These are phyloP conservation scores for Cavia porcellus DNA, from an alignment of 2,113 vertebrate species.

Conservation along the genomic window DNA sequence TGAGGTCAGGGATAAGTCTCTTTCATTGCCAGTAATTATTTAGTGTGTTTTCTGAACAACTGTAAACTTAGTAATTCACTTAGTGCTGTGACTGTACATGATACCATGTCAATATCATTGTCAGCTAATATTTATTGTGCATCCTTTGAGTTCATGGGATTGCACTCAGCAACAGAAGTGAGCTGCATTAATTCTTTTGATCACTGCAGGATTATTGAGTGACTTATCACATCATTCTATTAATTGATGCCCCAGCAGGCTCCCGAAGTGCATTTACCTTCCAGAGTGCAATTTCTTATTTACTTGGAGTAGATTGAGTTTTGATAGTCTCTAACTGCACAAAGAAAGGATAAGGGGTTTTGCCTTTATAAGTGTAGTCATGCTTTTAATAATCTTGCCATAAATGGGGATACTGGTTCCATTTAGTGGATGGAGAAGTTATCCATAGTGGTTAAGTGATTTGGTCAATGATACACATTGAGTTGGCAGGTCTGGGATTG, in stretches of 20 bases:
- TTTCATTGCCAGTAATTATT: slow-evolving; percentile 69
- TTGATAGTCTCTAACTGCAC: neutral
- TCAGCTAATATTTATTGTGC: slow-evolving; percentile 74
- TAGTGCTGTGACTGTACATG: slow-evolving; percentile 61
- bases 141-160: slow-evolving; percentile 46
- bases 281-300: neutral
- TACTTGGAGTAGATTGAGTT: neutral
- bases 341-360: neutral
- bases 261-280: slow-evolving; percentile 26
- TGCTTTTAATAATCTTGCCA: neutral
- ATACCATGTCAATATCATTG: slow-evolving; percentile 65
- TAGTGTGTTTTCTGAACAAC: slow-evolving; percentile 63
- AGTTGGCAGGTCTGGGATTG: slow-evolving; percentile 8
- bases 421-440: slow-evolving; percentile 39
- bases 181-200: slow-evolving; percentile 58
- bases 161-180: slow-evolving; percentile 49
- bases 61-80: slow-evolving; percentile 75
- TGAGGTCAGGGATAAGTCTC: slow-evolving; percentile 52
- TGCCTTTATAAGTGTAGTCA: neutral
- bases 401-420: neutral
- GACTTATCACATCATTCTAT: slow-evolving; percentile 61
- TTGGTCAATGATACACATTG: neutral
- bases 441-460: neutral
- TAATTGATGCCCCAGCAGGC: slow-evolving; percentile 35
- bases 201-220: neutral